Conservation (phyloP, 2,797 vertebrate genomes). For the Prionace glauca region DNA sequence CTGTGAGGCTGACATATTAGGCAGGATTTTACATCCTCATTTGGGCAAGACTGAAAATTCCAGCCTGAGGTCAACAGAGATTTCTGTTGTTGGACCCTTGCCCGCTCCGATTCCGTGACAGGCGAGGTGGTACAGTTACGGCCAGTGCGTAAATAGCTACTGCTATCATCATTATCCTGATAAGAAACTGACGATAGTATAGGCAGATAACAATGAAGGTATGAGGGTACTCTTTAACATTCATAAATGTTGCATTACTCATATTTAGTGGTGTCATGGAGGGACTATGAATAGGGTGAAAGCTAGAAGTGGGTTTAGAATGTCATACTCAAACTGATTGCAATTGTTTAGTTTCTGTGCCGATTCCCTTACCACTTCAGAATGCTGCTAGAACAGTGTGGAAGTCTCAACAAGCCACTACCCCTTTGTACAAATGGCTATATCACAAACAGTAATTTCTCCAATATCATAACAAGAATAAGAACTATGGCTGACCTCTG, state of each 20-base stretch:
- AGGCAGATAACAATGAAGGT: neutral
- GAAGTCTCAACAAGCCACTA: accelerated
- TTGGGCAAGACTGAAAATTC: too few species aligned
- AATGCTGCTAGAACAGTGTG: neutral
- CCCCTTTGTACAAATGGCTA: neutral
- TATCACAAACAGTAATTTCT: neutral
- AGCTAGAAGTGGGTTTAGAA: neutral
- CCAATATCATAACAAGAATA: neutral
- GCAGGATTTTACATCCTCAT: too few species aligned
- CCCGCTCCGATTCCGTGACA: too few species aligned
- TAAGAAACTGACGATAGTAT: neutral
- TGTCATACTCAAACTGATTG: neutral
- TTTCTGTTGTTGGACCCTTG: too few species aligned
- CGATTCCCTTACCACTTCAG: neutral
- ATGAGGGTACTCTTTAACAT: neutral
- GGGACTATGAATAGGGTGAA: neutral
- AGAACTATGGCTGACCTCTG: neutral
- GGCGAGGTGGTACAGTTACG: too few species aligned
- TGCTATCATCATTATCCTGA: neutral
- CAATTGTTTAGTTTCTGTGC: neutral
- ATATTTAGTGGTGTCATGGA: neutral
- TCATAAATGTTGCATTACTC: neutral
- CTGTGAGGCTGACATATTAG: too few species aligned
- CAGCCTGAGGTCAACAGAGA: too few species aligned
- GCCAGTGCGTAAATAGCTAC: conserved; percentile 29